These are phyloP conservation scores for Melanaphis sacchari DNA, from an alignment of 1,140 invertebrate genomes.

Conservation along the genomic window DNA sequence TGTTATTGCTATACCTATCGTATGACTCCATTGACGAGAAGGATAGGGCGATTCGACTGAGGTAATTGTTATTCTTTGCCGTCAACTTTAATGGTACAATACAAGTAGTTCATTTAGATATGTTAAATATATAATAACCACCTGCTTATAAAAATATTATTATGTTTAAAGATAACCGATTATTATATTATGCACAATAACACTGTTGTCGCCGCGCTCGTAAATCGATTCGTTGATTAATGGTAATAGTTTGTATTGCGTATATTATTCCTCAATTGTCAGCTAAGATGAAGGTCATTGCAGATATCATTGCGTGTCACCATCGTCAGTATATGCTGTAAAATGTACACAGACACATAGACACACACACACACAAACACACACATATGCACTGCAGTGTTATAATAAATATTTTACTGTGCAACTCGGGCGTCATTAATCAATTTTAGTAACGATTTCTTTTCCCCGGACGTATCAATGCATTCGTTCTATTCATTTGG, in stretches of 20 bases:
- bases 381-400: neutral
- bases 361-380: too few relatives aligned
- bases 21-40: neutral
- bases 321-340: neutral
- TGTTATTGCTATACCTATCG: neutral
- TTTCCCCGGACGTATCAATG: conserved; percentile 14
- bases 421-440: conserved; percentile 16
- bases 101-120: neutral
- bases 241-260: neutral
- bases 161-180: neutral
- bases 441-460: conserved; percentile 14
- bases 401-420: neutral
- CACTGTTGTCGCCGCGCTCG: too few relatives aligned
- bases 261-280: neutral
- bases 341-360: neutral
- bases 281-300: neutral
- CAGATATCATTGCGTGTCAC: neutral
- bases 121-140: neutral
- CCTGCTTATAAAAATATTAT: neutral
- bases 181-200: neutral
- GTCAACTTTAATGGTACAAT: neutral
- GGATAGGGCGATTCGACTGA: neutral
- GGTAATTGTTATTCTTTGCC: neutral
- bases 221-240: neutral
- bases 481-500: neutral